A percentile compares a stretch with the other conserved stretches of the same genome.
Evolutionary conservation across 2,888 invertebrate species (phyloP).

Genomic region (Phoronis australis): DNA sequence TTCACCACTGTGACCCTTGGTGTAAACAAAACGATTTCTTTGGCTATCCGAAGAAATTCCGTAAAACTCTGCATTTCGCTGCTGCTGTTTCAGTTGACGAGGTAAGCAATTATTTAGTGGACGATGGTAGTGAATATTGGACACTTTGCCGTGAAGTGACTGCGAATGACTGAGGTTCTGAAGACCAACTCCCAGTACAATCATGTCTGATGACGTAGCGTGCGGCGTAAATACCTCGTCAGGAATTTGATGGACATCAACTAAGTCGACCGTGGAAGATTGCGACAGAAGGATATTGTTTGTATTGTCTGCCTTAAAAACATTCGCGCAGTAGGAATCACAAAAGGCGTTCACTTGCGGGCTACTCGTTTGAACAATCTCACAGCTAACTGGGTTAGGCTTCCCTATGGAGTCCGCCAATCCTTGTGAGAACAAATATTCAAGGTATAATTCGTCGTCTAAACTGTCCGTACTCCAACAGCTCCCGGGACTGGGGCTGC

Average conservation of each 20-base stretch:
- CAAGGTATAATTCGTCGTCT: constrained; percentile 40
- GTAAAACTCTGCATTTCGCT: no score
- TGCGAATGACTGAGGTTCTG: not conserved
- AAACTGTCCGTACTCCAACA: constrained; percentile 30
- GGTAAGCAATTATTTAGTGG: no score
- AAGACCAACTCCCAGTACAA: not conserved
- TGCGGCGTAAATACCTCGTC: not conserved
- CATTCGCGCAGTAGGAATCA: constrained; percentile 3
- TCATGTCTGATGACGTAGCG: not conserved
- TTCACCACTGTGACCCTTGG: not conserved
- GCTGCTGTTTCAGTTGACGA: constrained; percentile 1
- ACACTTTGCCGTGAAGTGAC: no score
- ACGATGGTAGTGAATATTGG: no score
- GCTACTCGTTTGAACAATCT: not conserved
- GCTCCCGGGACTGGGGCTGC: constrained; percentile 24
- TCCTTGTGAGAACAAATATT: constrained; percentile 42
- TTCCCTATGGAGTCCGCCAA: constrained; percentile 37
- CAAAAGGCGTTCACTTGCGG: constrained; percentile 5
- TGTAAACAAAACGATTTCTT: no score
- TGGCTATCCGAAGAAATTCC: no score
- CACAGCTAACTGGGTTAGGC: constrained; percentile 5
- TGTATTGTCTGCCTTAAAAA: not conserved
- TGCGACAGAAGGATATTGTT: constrained; percentile 1
- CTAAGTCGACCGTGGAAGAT: constrained; percentile 36
- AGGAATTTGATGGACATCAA: constrained; percentile 14